Evolutionary conservation across 2,888 invertebrate genomes (phyloP), one percentile per base, ranked within the genome.

Genomic region (Pachymerium ferrugineum): DNA sequence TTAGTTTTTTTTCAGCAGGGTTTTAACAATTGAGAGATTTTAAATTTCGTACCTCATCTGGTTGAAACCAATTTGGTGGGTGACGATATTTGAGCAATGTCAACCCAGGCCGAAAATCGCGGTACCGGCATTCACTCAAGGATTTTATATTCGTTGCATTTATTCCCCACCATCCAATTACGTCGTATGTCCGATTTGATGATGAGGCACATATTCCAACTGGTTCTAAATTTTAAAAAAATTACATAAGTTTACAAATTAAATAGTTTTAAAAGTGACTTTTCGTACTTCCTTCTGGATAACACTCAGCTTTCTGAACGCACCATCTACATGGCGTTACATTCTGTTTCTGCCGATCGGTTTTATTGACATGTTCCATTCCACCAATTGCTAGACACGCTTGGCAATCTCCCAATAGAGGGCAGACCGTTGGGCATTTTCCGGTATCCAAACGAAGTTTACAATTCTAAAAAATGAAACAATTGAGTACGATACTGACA

Each of bases 101-200:
- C 1, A 96, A 85, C 0, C 96, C 97, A 0, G 96, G 94, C 28
- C 94, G 86, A 77, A 89, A 89, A 76, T 84, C 83, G 30, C 81
- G 79, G 8, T 76, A 74, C 29, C 92, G 89, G 80, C 96, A 96
- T 80, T 92, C 88, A 31, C 90, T 88, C 0, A 93, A 89, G 42
- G 85, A 84, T 0, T 87, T 86, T 29, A 92, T 88, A 70, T 81
- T 90, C 0, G 89, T 89, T 22, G 93, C 94, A 75, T 90, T 89
- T 0, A 89, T 84, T 1, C 93, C 93, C 95, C 95, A 95, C 94
- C 94, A 95, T 0, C 92, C 93, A 0, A 90, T 89, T 77, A 89
- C 89, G 80, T 90, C 90, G 8, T 90, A 90, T 0, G 90, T 90
- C 25, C 90, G 90, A 79, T 92, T 92, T 80, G 93, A 92, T 75